Base-by-base conservation (phyloP, 2,113 vertebrate genomes). In the Myotis yumanensis region DNA sequence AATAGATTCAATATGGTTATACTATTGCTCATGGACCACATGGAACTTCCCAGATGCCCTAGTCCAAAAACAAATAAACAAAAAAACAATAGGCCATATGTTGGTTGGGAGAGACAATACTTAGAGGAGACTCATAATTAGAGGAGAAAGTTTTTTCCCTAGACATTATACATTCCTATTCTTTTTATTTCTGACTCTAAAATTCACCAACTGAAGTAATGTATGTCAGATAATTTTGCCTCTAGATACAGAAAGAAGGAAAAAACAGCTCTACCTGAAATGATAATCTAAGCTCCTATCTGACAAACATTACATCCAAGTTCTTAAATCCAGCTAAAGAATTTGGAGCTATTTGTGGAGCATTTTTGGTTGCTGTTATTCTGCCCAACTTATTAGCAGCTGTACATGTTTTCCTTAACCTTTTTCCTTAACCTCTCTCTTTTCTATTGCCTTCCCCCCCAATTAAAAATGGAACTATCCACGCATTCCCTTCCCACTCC, bases 1-100 rank as follows among this genome's bases (percentile, higher is more conserved):
- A 79, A 94, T 62, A 80, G 16, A 82, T 48, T 82, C 40, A 59
- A 10, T 75, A 69, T 72, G 43, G 54, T 59, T 81, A n/a, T 28
- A 75, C 57, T 43, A 62, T 66, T 94, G 23, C 68, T 90, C 69
- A 68, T 89, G 30, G 22, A 73, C 20, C 69, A 90, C 79, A 79
- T 9, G 25, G 73, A 95, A 64, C 75, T 71, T 88, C 75, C 57
- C 84, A 90, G 80, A 48, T 81, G 35, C 30, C 43, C 30, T 72
- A 37, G 66, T 86, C 22, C 28, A 94, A 92, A 91, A 82, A 73
- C 54, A 90, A 95, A 83, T 18, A 59, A 95, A 91, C 52, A 87
- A 77, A 81, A 46, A 68, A 35, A 14, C 23, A 95, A 91, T 54
- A 85, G 57, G 48, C 30, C 51, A 83, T 30, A 57, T 32, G 68